Conservation (phyloP, 1,140 invertebrate species). For the Drosophila pectinifera region DNA sequence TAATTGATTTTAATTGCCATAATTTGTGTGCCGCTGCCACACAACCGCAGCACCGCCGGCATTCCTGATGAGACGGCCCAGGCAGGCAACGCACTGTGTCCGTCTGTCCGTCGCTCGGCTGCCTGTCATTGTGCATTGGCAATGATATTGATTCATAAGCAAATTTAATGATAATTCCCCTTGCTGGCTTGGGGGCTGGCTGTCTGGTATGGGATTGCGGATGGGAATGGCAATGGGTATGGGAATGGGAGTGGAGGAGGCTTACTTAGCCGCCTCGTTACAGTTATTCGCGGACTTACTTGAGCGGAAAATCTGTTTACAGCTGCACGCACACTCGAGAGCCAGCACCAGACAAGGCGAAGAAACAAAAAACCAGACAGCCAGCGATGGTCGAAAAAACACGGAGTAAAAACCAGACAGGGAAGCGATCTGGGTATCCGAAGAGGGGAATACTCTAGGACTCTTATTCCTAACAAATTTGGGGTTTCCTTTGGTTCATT, state of each 20-base stretch:
- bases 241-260: slow-evolving; percentile 30
- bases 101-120: slow-evolving; percentile 7
- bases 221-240: slow-evolving; percentile 11
- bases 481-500: neutral
- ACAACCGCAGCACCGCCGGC: slow-evolving; percentile 78
- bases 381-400: slow-evolving; percentile 23
- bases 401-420: slow-evolving; percentile 18
- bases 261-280: slow-evolving; percentile 67
- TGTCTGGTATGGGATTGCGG: neutral
- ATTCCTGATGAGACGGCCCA: slow-evolving; percentile 56
- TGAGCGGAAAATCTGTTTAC: slow-evolving; percentile 84
- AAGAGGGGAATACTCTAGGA: neutral
- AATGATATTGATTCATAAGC: slow-evolving; percentile 82
- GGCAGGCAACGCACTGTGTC: slow-evolving; percentile 25
- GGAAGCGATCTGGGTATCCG: neutral
- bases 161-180: slow-evolving; percentile 80
- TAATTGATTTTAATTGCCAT: slow-evolving; percentile 84
- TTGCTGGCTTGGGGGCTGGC: slow-evolving; percentile 6
- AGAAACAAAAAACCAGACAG: slow-evolving; percentile 28
- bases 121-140: slow-evolving; percentile 55
- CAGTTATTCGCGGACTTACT: slow-evolving; percentile 77
- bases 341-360: slow-evolving; percentile 31
- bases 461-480: too few species aligned
- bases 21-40: slow-evolving; percentile 81
- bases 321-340: slow-evolving; percentile 80